Percentiles rank a stretch among this genome's conserved stretches.
phyloP scores from a whole-genome alignment of 2,888 invertebrate genomes.

The Zaprionus obscuricornis region DNA sequence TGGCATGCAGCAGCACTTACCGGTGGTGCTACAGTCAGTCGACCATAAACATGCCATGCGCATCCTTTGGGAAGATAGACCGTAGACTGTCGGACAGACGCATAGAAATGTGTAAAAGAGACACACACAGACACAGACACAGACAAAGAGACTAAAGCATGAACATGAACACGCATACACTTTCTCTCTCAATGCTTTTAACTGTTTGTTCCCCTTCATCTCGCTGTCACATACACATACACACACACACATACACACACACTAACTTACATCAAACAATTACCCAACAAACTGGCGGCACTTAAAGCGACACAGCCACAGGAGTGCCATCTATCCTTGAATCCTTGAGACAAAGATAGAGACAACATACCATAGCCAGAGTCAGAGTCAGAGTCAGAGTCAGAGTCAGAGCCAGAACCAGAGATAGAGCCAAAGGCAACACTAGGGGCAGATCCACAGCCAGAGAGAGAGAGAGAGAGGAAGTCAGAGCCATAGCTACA shows the following conservation, averaged over 20 bases:
- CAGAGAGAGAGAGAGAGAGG: not conserved
- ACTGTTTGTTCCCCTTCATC: too few species aligned
- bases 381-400: too few species aligned
- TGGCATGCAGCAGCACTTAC: slow-evolving; percentile 13
- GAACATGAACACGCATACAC: not conserved
- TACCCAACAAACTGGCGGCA: slow-evolving; percentile 24
- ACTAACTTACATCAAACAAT: slow-evolving; percentile 19
- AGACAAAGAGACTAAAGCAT: too few species aligned
- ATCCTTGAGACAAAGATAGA: not conserved
- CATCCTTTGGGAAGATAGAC: slow-evolving; percentile 22
- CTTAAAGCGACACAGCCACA: slow-evolving; percentile 26
- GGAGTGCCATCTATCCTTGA: slow-evolving; percentile 27
- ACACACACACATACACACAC: not conserved
- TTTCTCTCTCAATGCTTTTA: too few species aligned
- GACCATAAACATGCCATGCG: slow-evolving; percentile 34
- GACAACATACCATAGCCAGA: too few species aligned
- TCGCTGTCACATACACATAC: not conserved
- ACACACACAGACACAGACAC: not conserved
- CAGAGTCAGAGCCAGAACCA: too few species aligned
- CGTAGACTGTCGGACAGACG: too few species aligned
- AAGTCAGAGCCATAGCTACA: slow-evolving; percentile 6
- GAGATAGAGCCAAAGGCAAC: too few species aligned
- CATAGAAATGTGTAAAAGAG: too few species aligned
- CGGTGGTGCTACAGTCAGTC: slow-evolving; percentile 4
- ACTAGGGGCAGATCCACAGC: too few species aligned